Percentiles rank a stretch among this genome's conserved stretches.
Evolutionary conservation across 2,888 invertebrate species (phyloP).

Genomic region (Drosophila nr. fundita): DNA sequence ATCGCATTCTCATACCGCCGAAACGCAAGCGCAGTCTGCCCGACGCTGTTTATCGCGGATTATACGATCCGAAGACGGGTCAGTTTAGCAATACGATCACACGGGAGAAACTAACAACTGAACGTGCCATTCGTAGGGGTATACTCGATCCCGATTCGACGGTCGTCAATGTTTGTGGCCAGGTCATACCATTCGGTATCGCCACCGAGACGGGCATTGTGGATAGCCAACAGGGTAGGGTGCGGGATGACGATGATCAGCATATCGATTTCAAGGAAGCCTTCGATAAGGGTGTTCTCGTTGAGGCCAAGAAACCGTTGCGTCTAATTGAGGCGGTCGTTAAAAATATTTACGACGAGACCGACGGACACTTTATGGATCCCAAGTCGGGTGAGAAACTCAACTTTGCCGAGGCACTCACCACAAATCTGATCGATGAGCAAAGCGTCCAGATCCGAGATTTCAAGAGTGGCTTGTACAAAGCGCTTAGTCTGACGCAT

Average conservation of each 20-base stretch:
- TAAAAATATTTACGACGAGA: slow-evolving; percentile 92
- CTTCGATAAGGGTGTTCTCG: slow-evolving; percentile 92
- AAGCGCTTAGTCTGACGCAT: slow-evolving; percentile 91
- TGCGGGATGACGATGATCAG: slow-evolving; percentile 87
- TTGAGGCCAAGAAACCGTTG: slow-evolving; percentile 93
- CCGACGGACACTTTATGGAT: slow-evolving; percentile 92
- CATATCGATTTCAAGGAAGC: slow-evolving; percentile 93
- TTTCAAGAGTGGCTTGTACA: slow-evolving; percentile 90
- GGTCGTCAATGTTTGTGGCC: slow-evolving; percentile 92
- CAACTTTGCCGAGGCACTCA: slow-evolving; percentile 93
- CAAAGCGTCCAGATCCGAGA: slow-evolving; percentile 94
- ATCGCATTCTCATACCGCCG: slow-evolving; percentile 92
- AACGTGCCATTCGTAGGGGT: slow-evolving; percentile 93
- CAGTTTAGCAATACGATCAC: slow-evolving; percentile 92
- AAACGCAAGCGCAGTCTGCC: slow-evolving; percentile 93
- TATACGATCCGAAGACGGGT: slow-evolving; percentile 93
- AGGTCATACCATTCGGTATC: slow-evolving; percentile 92
- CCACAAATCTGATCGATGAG: slow-evolving; percentile 92
- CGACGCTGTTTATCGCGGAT: slow-evolving; percentile 96
- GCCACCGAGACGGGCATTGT: slow-evolving; percentile 92
- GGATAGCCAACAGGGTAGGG: slow-evolving; percentile 90
- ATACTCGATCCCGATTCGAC: slow-evolving; percentile 94
- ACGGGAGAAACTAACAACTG: slow-evolving; percentile 92
- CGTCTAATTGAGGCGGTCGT: slow-evolving; percentile 92
- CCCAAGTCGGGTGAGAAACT: slow-evolving; percentile 92